These are phyloP conservation scores for Rhagium mordax DNA, from an alignment of 2,888 invertebrate species.

Conservation along the genomic window DNA sequence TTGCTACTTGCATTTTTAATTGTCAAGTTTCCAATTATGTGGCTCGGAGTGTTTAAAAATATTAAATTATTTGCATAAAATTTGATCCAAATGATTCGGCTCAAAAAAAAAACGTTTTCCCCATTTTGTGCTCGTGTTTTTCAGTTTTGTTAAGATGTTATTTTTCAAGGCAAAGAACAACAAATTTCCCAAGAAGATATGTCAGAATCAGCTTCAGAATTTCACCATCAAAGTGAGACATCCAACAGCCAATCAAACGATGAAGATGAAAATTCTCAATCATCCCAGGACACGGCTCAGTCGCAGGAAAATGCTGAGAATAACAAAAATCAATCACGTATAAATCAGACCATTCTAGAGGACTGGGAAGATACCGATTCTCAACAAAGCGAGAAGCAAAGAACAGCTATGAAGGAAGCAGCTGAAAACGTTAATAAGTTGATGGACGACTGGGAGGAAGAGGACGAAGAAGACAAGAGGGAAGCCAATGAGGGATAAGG, in stretches of 20 bases:
- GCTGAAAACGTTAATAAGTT: slow-evolving; percentile 66
- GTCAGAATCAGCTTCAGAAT: slow-evolving; percentile 6
- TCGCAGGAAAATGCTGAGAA: slow-evolving; percentile 16
- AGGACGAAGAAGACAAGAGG: slow-evolving; percentile 60
- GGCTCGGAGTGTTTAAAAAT: no score
- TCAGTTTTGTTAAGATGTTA: no score
- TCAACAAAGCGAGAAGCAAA: slow-evolving; percentile 65
- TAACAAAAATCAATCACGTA: slow-evolving; percentile 37
- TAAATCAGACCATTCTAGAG: slow-evolving; percentile 63
- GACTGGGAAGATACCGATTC: slow-evolving; percentile 70
- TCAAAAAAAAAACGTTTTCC: no score
- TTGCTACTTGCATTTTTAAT: no score
- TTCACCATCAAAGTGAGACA: slow-evolving; percentile 23
- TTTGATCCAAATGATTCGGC: no score
- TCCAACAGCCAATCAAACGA: slow-evolving; percentile 47
- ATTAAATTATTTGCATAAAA: no score
- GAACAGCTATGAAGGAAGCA: slow-evolving; percentile 48
- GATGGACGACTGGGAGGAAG: slow-evolving; percentile 70
- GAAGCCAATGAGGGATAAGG: slow-evolving; percentile 20
- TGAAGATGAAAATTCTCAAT: slow-evolving; percentile 58
- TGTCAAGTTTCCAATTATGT: no score
- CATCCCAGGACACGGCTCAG: slow-evolving; percentile 52
- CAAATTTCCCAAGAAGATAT: slow-evolving; percentile 8
- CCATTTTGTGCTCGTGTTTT: no score
- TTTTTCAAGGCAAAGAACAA: slow-evolving; percentile 8